These are phyloP conservation scores for Caiman crocodilus DNA, from an alignment of 2,797 vertebrate genomes.

Conservation along the genomic window DNA sequence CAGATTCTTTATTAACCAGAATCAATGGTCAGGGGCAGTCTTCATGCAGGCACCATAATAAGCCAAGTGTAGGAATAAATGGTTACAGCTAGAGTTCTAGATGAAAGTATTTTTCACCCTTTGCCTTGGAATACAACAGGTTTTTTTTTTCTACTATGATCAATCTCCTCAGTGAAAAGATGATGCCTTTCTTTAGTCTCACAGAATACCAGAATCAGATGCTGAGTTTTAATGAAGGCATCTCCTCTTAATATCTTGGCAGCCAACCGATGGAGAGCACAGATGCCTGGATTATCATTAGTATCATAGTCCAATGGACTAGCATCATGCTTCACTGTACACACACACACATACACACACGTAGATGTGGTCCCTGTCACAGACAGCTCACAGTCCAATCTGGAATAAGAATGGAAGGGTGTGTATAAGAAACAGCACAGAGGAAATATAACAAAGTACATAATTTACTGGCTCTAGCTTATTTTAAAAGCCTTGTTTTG, in stretches of 20 bases:
- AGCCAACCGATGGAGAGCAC: neutral
- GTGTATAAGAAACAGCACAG: neutral
- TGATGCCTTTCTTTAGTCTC: neutral
- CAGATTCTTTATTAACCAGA: slow-evolving; percentile 24
- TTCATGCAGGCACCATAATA: slow-evolving; percentile 24
- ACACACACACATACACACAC: neutral
- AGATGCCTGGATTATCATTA: neutral
- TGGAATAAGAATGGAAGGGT: neutral
- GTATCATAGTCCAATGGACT: neutral
- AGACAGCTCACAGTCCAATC: neutral
- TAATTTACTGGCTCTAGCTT: neutral
- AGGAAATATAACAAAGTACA: neutral
- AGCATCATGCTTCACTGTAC: neutral
- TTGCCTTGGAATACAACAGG: neutral
- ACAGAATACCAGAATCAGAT: neutral
- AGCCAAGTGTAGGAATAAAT: slow-evolving; percentile 22
- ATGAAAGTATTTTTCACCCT: slow-evolving; percentile 25
- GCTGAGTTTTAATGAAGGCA: neutral
- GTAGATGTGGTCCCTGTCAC: neutral
- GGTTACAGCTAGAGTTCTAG: neutral
- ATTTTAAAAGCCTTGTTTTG: neutral
- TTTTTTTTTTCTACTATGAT: neutral
- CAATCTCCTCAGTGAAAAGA: neutral
- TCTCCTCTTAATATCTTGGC: neutral
- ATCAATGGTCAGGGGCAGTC: slow-evolving; percentile 20